Percentiles rank a stretch among this genome's conserved stretches.
phyloP scores from a whole-genome alignment of 1,140 invertebrate genomes.

The Drosophila albomicans region DNA sequence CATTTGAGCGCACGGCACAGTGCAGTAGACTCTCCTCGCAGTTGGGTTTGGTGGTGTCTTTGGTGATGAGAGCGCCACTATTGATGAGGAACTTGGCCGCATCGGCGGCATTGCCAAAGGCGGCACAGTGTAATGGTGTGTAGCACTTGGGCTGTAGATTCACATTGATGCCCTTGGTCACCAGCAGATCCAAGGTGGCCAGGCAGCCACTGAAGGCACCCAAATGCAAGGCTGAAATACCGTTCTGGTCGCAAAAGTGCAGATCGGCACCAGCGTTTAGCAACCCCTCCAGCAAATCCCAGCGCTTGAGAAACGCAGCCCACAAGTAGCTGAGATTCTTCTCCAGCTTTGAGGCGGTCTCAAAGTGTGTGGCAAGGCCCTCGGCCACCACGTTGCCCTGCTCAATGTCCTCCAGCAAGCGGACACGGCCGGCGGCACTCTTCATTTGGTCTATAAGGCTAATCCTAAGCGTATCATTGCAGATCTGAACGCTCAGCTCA shows the following conservation, averaged over 20 bases:
- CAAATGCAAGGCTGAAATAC: constrained; percentile 90
- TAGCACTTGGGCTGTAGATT: constrained; percentile 89
- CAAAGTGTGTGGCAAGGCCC: constrained; percentile 85
- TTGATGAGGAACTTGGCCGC: constrained; percentile 90
- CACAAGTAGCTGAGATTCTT: constrained; percentile 90
- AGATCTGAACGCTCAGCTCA: constrained; percentile 90
- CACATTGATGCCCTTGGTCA: constrained; percentile 89
- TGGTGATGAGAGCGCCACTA: constrained; percentile 87
- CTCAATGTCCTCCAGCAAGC: constrained; percentile 90
- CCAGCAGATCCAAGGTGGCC: constrained; percentile 89
- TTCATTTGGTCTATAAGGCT: constrained; percentile 90
- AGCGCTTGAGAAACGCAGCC: constrained; percentile 89
- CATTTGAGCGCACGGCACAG: constrained; percentile 90
- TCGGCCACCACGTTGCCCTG: constrained; percentile 87
- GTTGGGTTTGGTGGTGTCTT: constrained; percentile 87
- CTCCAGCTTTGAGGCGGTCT: constrained; percentile 87
- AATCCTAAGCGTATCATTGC: constrained; percentile 89
- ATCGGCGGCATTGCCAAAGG: constrained; percentile 91
- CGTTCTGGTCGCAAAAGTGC: constrained; percentile 88
- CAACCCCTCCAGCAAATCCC: constrained; percentile 88
- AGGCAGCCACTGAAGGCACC: constrained; percentile 91
- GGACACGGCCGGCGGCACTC: constrained; percentile 87
- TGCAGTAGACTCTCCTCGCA: constrained; percentile 92
- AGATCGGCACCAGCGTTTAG: constrained; percentile 89
- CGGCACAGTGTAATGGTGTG: constrained; percentile 92